Base-by-base conservation (phyloP, 2,888 invertebrate genomes). In the Prosapia bicincta region DNA sequence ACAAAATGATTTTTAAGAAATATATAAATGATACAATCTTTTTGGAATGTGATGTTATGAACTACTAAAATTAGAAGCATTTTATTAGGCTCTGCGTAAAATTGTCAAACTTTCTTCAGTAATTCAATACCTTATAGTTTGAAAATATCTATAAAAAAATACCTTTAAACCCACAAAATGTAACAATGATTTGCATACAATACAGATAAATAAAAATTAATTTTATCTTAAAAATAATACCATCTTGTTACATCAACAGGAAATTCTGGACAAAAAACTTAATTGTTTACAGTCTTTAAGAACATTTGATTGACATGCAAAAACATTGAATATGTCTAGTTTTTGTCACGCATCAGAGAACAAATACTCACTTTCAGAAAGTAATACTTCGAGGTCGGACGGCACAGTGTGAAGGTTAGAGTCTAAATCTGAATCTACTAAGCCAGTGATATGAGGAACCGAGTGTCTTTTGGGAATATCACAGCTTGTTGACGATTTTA, bases 321-420 rank as follows among this genome's bases (percentile, higher is more conserved):
- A 38, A 38, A 13, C 3, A 10, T 38, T 38, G 54, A 54, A 5
- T 6, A 20, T 1, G 20, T 54, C 54, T 13, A 76, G 70, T 71
- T 26, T 76, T 70, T 74, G 76, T 78, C 78, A 78, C 72, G 77
- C 78, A 74, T 78, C 78, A 24, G 80, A 81, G 72, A 81, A 81
- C 74, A 80, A 77, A 74, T 79, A 80, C 77, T 81, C 80, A 73
- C 80, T 81, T 73, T 81, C 80, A 23, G 81, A 81, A 70, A 89
- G 85, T 32, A 89, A 84, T 78, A 89, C 89, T 82, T 89, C 89
- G 82, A 89, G 85, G 83, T 89, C 89, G 71, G 89, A 89, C 80
- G 89, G 89, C 84, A 89, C 88, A 82, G 89, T 89, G 83, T 89
- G 88, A 68, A 88, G 84, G 82, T 89, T 88, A 78, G 88, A 88